Percentiles rank a stretch among this genome's conserved stretches.
phyloP scores from a whole-genome alignment of 2,888 invertebrate species.

The Dorcus parallelipipedus region DNA sequence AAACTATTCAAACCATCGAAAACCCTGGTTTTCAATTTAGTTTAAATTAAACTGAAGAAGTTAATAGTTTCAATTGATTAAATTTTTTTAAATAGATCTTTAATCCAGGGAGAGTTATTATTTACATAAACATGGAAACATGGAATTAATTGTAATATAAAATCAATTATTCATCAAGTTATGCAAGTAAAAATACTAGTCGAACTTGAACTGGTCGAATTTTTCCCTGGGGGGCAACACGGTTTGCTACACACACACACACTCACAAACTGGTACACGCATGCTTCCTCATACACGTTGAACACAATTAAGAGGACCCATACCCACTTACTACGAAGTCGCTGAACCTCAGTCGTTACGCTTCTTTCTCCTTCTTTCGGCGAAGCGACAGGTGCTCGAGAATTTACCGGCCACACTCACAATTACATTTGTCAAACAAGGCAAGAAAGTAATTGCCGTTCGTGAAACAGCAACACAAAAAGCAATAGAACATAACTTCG shows the following conservation, averaged over 20 bases:
- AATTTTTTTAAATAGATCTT: too few species aligned
- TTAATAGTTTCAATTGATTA: too few species aligned
- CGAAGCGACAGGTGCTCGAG: neutral
- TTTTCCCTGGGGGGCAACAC: neutral
- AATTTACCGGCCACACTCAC: neutral
- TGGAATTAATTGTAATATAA: too few species aligned
- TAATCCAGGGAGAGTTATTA: too few species aligned
- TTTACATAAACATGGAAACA: too few species aligned
- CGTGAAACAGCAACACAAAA: too few species aligned
- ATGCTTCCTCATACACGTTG: neutral
- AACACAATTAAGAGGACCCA: neutral
- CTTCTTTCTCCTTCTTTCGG: neutral
- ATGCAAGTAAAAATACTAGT: neutral
- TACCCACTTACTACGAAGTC: neutral
- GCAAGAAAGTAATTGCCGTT: neutral
- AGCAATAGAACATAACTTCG: too few species aligned
- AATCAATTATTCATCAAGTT: neutral
- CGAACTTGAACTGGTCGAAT: neutral
- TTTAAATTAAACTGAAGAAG: too few species aligned
- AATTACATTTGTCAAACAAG: neutral
- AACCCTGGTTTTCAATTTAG: too few species aligned
- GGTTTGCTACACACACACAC: neutral
- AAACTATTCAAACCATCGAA: too few species aligned
- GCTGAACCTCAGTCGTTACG: neutral
- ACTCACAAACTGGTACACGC: neutral